Base-by-base conservation (phyloP, 1,140 invertebrate species). In the Lasioglossum baleicum region DNA sequence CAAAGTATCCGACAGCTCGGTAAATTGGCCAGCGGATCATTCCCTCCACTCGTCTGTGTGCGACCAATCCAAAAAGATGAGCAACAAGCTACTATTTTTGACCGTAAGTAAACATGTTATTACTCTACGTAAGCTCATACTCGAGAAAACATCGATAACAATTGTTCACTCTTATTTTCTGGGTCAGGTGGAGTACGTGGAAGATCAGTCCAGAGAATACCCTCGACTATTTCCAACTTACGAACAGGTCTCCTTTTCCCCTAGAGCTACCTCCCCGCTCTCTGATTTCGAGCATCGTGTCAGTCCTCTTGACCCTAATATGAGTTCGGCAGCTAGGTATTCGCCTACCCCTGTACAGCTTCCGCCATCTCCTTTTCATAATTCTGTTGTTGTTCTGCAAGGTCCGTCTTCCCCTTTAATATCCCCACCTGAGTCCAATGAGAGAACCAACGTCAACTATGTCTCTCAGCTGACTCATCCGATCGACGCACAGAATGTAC, bases 291-390 rank as follows among this genome's bases (percentile, higher is more conserved):
- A 94, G 58, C 93, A 94, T 75, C 92, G 93, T 56, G 94, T 95
- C 8, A 94, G 94, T 84, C 94, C 94, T 7, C 89, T 94, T 78
- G 94, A 95, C 86, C 94, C 94, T 3, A 94, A 95, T 82, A 94
- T 95, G 94, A 94, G 94, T 84, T 94, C 94, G 15, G 91, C 94
- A 13, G 94, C 94, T 1, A 90, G 92, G 75, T 95, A 95, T 84
- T 94, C 94, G 26, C 94, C 94, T 1, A 93, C 94, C 40, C 94
- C 93, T 56, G 93, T 93, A 26, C 93, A 93, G 72, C 74, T 92
- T 31, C 90, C 90, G 22, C 88, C 92, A 17, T 90, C 91, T 51
- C 92, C 94, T 17, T 94, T 93, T 73, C 92, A 92, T 69, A 94
- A 94, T 85, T 93, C 94, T 11, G 92, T 94, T 22, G 93, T 94